Percentiles rank a stretch among this genome's conserved stretches.
These are phyloP conservation scores for Eupleurogrammus muticus DNA, from an alignment of 2,797 vertebrate genomes.

Conservation along the genomic window DNA sequence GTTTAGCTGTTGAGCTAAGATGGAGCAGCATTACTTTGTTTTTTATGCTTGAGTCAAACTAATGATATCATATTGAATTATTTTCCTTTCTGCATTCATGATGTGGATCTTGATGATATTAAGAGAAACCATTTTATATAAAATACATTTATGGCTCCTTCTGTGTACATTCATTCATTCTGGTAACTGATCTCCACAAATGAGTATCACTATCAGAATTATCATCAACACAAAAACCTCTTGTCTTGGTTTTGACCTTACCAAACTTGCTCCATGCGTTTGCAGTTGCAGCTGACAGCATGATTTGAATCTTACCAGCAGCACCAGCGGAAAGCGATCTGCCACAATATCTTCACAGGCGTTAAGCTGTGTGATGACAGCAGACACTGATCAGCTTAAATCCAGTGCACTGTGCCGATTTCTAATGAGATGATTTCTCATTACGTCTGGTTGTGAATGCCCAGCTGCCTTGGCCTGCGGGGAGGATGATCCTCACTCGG, in stretches of 20 bases:
- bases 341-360: slow-evolving; percentile 40
- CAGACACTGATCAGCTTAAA: slow-evolving; percentile 64
- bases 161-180: no score
- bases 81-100: no score
- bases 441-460: slow-evolving; percentile 60
- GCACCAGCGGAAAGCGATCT: slow-evolving; percentile 40
- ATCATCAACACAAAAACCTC: neutral
- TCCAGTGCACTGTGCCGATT: slow-evolving; percentile 42
- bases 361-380: slow-evolving; percentile 47
- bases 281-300: slow-evolving; percentile 18
- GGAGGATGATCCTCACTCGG: slow-evolving; percentile 2
- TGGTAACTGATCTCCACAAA: no score
- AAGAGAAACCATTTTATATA: no score
- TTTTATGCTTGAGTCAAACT: no score
- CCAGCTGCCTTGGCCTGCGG: slow-evolving; percentile 32
- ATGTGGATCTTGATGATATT: no score
- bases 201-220: no score
- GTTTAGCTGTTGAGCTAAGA: no score
- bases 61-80: no score
- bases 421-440: slow-evolving; percentile 74
- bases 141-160: no score
- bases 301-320: slow-evolving; percentile 35
- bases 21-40: no score
- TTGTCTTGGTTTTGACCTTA: neutral
- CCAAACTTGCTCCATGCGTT: slow-evolving; percentile 7